A percentile compares a stretch with the other conserved stretches of the same genome.
Conservation (phyloP, 2,797 vertebrate genomes). For the Crocodylus rhombifer region DNA sequence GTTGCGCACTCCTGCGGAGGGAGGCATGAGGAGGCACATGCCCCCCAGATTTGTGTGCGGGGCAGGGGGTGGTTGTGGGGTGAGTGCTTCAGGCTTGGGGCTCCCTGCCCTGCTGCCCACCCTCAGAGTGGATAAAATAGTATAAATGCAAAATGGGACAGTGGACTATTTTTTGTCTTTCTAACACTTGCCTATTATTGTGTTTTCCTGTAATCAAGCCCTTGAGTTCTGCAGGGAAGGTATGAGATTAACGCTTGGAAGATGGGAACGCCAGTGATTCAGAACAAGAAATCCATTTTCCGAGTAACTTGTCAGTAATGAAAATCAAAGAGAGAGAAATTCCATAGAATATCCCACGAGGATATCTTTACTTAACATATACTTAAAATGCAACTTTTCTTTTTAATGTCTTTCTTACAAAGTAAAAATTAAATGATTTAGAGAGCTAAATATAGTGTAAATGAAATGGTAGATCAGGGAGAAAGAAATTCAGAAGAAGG, state of each 20-base stretch:
- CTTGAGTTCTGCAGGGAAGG: background rate
- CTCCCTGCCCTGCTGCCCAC: too few relatives aligned
- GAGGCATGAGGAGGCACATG: too few relatives aligned
- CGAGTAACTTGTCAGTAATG: background rate
- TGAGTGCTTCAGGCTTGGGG: too few relatives aligned
- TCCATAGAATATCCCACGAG: background rate
- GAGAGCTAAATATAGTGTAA: background rate
- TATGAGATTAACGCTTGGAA: background rate
- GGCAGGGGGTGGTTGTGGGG: too few relatives aligned
- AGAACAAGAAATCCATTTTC: background rate
- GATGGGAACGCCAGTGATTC: background rate
- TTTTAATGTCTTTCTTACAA: background rate
- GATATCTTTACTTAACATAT: background rate
- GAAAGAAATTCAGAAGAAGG: background rate
- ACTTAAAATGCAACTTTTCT: background rate
- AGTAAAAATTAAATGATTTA: background rate
- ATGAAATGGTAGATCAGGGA: background rate
- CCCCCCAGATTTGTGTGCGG: too few relatives aligned
- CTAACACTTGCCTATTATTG: background rate
- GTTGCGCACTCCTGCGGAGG: too few relatives aligned
- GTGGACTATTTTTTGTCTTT: background rate
- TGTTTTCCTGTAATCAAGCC: slow-evolving; percentile 3
- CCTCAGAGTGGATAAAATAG: background rate
- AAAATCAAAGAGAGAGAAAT: background rate
- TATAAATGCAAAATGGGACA: background rate